These are phyloP conservation scores for Coreius guichenoti DNA, from an alignment of 2,797 vertebrate species.

Conservation along the genomic window DNA sequence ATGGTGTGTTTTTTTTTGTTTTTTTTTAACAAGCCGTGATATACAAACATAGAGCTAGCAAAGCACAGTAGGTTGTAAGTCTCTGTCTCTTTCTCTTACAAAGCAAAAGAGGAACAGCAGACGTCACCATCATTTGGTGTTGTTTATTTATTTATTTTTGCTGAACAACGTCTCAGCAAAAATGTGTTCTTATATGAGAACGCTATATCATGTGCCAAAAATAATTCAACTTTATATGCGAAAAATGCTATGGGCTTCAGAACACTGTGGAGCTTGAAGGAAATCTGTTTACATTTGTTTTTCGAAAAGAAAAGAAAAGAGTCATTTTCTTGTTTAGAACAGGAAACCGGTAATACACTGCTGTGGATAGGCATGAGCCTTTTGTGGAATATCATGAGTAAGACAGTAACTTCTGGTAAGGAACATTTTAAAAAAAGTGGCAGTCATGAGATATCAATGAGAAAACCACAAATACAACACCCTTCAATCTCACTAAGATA, in stretches of 20 bases:
- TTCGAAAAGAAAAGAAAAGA: background rate
- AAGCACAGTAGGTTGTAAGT: constrained; percentile 55
- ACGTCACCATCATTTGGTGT: constrained; percentile 50
- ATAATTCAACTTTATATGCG: constrained; percentile 48
- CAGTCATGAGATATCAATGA: no score
- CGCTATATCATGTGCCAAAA: constrained; percentile 40
- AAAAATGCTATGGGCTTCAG: constrained; percentile 35
- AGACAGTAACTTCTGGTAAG: no score
- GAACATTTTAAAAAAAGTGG: no score
- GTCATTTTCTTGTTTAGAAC: background rate
- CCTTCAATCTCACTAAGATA: no score
- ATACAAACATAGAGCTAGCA: constrained; percentile 40
- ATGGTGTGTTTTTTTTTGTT: background rate
- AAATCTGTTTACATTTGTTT: constrained; percentile 11
- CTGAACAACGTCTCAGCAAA: constrained; percentile 43
- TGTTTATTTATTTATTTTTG: constrained; percentile 50
- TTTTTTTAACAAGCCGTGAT: constrained; percentile 50
- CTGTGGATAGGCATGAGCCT: no score
- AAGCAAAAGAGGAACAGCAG: constrained; percentile 44
- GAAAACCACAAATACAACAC: no score
- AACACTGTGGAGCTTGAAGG: constrained; percentile 19
- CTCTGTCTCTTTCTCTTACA: constrained; percentile 47
- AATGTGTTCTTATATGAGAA: constrained; percentile 22
- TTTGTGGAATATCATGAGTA: no score
- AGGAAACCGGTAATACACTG: no score